phyloP scores from a whole-genome alignment of 2,888 invertebrate species.

The Harpagoxenus sublaevis region DNA sequence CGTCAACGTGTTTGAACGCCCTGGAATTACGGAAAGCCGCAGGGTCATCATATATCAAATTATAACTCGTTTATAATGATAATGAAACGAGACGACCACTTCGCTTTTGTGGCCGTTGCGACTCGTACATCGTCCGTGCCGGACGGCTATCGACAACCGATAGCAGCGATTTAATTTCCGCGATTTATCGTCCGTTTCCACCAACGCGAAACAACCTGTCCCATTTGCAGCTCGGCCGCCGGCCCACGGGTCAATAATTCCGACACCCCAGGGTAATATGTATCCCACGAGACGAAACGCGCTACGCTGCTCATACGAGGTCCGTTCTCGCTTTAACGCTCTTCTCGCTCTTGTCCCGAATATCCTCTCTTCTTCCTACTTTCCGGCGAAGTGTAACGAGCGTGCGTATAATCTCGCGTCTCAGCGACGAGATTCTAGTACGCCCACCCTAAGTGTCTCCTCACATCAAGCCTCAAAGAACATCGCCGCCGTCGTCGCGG shows the following conservation, averaged over 20 bases:
- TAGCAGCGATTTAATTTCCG: slow-evolving; percentile 77
- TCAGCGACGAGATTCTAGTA: slow-evolving; percentile 63
- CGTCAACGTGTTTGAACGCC: background rate
- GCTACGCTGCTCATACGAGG: slow-evolving; percentile 56
- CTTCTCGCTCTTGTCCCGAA: background rate
- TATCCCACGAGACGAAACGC: slow-evolving; percentile 64
- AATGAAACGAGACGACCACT: slow-evolving; percentile 3
- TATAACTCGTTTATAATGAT: slow-evolving; percentile 30
- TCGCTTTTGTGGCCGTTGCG: slow-evolving; percentile 57
- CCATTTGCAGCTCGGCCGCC: slow-evolving; percentile 72
- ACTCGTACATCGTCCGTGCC: slow-evolving; percentile 59
- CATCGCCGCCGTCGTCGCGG: slow-evolving; percentile 59
- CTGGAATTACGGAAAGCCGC: slow-evolving; percentile 4
- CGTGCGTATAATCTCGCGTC: slow-evolving; percentile 65
- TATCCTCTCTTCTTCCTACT: slow-evolving; percentile 28
- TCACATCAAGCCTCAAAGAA: slow-evolving; percentile 74
- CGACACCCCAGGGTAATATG: slow-evolving; percentile 74
- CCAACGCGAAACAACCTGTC: slow-evolving; percentile 78
- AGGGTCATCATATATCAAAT: slow-evolving; percentile 51
- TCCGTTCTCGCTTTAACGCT: background rate
- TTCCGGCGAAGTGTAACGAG: slow-evolving; percentile 60
- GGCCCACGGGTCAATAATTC: slow-evolving; percentile 77
- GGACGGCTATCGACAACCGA: slow-evolving; percentile 69
- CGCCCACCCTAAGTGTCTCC: slow-evolving; percentile 70
- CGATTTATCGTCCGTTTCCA: slow-evolving; percentile 75